Conservation (phyloP, 2,888 invertebrate genomes). For the Drosophila kambysellisi region DNA sequence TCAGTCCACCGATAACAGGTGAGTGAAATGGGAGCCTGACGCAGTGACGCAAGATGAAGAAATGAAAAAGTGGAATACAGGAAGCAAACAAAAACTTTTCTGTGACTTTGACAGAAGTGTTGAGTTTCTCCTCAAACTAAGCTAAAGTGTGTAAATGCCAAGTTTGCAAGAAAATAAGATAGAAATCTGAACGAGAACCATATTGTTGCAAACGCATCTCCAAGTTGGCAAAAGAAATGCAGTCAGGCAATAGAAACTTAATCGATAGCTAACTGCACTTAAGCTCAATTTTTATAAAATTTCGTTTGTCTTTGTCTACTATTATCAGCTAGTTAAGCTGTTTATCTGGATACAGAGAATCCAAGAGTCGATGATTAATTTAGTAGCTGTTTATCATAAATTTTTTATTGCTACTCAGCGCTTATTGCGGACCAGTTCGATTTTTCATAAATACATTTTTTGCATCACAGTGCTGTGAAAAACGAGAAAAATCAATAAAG, state of each 20-base stretch:
- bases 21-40: conserved; percentile 20
- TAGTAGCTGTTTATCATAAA: not conserved
- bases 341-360: not conserved
- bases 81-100: not conserved
- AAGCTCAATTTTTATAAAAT: not conserved
- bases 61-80: too few species aligned
- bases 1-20: conserved; percentile 94
- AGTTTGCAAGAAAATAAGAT: not conserved
- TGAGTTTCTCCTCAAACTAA: not conserved
- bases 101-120: not conserved
- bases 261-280: not conserved
- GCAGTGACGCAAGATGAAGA: not conserved
- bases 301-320: not conserved
- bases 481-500: not conserved
- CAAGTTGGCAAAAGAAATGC: not conserved
- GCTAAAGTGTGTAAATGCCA: not conserved
- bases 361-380: not conserved
- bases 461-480: not conserved
- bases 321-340: not conserved
- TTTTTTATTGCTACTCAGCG: conserved; percentile 1
- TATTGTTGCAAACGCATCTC: not conserved
- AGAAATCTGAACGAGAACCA: not conserved
- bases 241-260: not conserved
- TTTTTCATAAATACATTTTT: not conserved
- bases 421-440: not conserved